Base-by-base conservation (phyloP, 2,797 vertebrate genomes). In the Chelidonichthys spinosus region DNA sequence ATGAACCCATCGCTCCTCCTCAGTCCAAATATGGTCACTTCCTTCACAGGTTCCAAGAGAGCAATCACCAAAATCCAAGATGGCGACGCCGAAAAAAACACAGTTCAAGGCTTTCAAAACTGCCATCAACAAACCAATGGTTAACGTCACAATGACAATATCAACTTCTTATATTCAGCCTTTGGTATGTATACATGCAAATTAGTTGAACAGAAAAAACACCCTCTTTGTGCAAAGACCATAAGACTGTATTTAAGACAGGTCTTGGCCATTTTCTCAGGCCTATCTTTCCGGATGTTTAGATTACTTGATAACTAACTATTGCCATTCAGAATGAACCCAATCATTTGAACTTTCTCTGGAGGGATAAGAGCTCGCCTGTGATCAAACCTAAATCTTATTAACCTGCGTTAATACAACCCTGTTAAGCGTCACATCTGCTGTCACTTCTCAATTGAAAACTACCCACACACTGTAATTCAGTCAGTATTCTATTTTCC, bases 401-500 rank as follows among this genome's bases (percentile, higher is more conserved):
- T 40, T 50, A 70, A 60, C 37, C 11, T 4, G 18, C 2, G 11
- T 63, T 63, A 33, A 59, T 50, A 18, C 46, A 54, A 56, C 32
- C 9, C 53, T 40, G 58, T 81, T 60, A 50, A 73, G 18, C 47
- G 33, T 79, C 77, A 42, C 68, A 60, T 75, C 73, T 50, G 61
- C 65, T 33, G 43, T 77, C 83, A 64, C 69, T 70, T 72, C 46
- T 67, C 74, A 35, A 32, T 52, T 63, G 72, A 79, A 84, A 78
- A 61, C 69, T 44, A 75, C 83, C 82, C 78, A 67, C 81, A 25
- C 63, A 17, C 78, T 65, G 37, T 81, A 75, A 89, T 79, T 82
- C 49, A 84, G 75, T 86, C 83, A 70, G 40, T 44, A 56, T 76
- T 86, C 81, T 74, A 79, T 89, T 85, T 81, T 85, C 82, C 82